Evolutionary conservation across 2,888 invertebrate genomes (phyloP).

Genomic region (Aelia acuminata): DNA sequence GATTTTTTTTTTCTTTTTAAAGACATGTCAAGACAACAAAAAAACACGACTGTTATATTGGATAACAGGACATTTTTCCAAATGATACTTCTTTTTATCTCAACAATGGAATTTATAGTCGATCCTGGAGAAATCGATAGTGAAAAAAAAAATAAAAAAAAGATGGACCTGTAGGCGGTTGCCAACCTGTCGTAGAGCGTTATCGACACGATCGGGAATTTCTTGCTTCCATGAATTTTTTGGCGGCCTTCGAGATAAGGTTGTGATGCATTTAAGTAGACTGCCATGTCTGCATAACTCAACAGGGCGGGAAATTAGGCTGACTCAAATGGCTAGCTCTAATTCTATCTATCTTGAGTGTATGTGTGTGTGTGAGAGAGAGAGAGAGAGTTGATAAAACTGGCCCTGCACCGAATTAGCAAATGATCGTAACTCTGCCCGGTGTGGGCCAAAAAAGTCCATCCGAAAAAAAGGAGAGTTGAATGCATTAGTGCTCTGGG

Average conservation of each 20-base stretch:
- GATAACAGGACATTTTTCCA: background rate
- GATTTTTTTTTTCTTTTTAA: background rate
- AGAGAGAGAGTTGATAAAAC: background rate
- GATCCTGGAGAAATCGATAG: slow-evolving; percentile 2
- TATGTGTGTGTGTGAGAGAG: too few species aligned
- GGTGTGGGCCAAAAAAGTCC: slow-evolving; percentile 34
- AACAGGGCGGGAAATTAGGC: slow-evolving; percentile 2
- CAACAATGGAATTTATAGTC: slow-evolving; percentile 34
- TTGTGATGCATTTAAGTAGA: slow-evolving; percentile 34
- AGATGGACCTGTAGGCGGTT: background rate
- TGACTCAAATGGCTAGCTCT: slow-evolving; percentile 20
- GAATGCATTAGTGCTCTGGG: background rate
- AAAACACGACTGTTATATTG: background rate
- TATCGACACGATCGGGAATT: slow-evolving; percentile 13
- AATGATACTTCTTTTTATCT: slow-evolving; percentile 23
- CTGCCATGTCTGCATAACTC: slow-evolving; percentile 13
- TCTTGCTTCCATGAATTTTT: slow-evolving; percentile 38
- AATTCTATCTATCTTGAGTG: slow-evolving; percentile 37
- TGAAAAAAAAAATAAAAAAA: slow-evolving; percentile 27
- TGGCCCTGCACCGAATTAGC: slow-evolving; percentile 26
- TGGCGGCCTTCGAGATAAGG: background rate
- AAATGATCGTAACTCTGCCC: background rate
- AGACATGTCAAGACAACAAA: background rate
- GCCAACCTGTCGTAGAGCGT: background rate
- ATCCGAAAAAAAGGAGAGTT: background rate